Percentiles rank a stretch among this genome's conserved stretches.
These are phyloP conservation scores for Eupsittula cactorum DNA, from an alignment of 2,113 vertebrate genomes.

Conservation along the genomic window DNA sequence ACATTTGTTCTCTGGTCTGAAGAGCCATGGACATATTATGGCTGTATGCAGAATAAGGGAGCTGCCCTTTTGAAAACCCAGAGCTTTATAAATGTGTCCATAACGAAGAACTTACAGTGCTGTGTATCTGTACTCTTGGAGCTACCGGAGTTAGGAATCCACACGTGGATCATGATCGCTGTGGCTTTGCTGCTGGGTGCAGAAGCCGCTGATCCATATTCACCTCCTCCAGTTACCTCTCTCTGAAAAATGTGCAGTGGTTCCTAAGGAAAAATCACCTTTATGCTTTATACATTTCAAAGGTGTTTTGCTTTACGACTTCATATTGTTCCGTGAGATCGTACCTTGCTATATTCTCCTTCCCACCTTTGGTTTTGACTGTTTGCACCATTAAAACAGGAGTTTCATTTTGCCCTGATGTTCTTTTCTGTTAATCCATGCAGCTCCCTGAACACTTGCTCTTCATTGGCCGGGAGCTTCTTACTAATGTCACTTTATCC, in stretches of 20 bases:
- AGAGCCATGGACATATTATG: not conserved
- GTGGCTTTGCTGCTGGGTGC: not conserved
- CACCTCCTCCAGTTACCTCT: not conserved
- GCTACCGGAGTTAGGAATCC: not conserved
- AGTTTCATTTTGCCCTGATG: not conserved
- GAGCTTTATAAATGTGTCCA: not conserved
- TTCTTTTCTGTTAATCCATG: not conserved
- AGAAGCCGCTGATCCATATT: not conserved
- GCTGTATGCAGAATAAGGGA: not conserved
- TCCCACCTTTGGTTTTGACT: not conserved
- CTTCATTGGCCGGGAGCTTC: not conserved
- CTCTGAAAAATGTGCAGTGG: not conserved
- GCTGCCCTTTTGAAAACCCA: not conserved
- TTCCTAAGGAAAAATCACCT: not conserved
- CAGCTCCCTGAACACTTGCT: not conserved
- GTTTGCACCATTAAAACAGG: not conserved
- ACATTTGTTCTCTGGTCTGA: not conserved
- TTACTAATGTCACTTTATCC: not conserved
- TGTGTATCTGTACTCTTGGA: not conserved
- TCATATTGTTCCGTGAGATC: not conserved
- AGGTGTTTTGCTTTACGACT: not conserved
- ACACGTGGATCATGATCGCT: fast-evolving
- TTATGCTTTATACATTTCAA: not conserved
- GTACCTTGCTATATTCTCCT: not conserved
- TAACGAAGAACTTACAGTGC: not conserved